Conservation (phyloP, 2,888 invertebrate species). For the Trichogramma dendrolimi region DNA sequence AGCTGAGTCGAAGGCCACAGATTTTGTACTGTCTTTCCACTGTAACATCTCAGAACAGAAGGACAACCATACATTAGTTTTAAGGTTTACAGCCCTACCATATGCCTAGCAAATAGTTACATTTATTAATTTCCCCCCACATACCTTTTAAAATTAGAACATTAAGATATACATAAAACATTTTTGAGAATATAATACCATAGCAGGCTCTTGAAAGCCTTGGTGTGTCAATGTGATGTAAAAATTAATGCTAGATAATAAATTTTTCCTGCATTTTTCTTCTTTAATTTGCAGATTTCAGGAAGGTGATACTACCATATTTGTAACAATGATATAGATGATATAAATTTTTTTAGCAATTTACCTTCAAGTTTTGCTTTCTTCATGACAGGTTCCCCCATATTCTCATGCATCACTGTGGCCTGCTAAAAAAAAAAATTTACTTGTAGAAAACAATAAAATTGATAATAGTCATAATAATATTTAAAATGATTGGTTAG, state of each 20-base stretch:
- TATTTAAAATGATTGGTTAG: no score
- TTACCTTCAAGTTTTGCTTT: constrained; percentile 48
- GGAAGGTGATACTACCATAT: constrained; percentile 30
- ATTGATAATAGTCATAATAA: not conserved
- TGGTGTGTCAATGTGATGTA: constrained; percentile 14
- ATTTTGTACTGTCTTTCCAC: constrained; percentile 53
- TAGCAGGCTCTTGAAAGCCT: not conserved
- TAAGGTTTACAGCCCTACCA: constrained; percentile 11
- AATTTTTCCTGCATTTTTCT: constrained; percentile 26
- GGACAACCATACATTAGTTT: constrained; percentile 55
- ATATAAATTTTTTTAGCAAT: constrained; percentile 40
- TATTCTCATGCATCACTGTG: constrained; percentile 37
- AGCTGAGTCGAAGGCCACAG: constrained; percentile 53
- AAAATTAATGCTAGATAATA: constrained; percentile 21
- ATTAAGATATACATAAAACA: no score
- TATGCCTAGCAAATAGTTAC: constrained; percentile 19
- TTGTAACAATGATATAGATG: not conserved
- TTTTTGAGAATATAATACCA: no score
- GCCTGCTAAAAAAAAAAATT: constrained; percentile 39
- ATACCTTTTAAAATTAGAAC: no score
- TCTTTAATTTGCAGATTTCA: constrained; percentile 27
- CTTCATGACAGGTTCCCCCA: constrained; percentile 43
- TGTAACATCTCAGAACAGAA: constrained; percentile 58
- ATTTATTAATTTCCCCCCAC: constrained; percentile 2
- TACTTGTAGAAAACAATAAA: constrained; percentile 1